Conservation (phyloP, 2,797 vertebrate genomes). For the Gymnodraco acuticeps region DNA sequence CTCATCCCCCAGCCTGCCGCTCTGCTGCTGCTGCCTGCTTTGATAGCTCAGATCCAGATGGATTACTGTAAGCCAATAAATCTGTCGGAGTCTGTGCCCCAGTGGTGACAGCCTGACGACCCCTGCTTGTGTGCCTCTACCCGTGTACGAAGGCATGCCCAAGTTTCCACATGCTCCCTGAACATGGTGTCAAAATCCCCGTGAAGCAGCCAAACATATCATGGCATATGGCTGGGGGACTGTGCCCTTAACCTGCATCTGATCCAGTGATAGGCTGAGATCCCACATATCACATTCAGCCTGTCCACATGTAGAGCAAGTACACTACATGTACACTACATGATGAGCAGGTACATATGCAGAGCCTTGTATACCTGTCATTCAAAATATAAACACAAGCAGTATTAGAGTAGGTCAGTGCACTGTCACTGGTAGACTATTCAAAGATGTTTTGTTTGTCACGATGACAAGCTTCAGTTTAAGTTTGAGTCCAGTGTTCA, state of each 20-base stretch:
- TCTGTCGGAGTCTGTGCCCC: slow-evolving; percentile 38
- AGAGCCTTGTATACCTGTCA: neutral
- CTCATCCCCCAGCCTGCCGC: slow-evolving; percentile 4
- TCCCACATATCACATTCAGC: slow-evolving; percentile 41
- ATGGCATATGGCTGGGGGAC: slow-evolving; percentile 22
- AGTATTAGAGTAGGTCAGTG: neutral
- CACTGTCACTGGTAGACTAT: neutral
- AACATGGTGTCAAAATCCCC: slow-evolving; percentile 32
- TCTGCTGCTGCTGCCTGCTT: slow-evolving; percentile 28
- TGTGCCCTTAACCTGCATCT: slow-evolving; percentile 8
- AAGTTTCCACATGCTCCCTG: slow-evolving; percentile 56
- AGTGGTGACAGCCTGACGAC: slow-evolving; percentile 45
- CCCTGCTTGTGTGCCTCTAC: slow-evolving; percentile 9
- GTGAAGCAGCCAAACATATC: slow-evolving; percentile 21
- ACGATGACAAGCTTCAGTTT: neutral
- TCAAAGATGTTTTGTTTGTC: slow-evolving; percentile 1
- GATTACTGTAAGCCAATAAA: slow-evolving; percentile 76
- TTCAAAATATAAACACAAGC: neutral
- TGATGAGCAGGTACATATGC: neutral
- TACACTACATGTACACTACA: slow-evolving; percentile 12
- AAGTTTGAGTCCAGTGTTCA: neutral
- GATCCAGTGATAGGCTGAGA: slow-evolving; percentile 27
- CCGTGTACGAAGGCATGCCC: neutral
- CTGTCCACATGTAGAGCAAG: neutral
- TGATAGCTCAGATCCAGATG: slow-evolving; percentile 54